These are phyloP conservation scores for Protonibea diacanthus DNA, from an alignment of 2,797 vertebrate species.

Conservation along the genomic window DNA sequence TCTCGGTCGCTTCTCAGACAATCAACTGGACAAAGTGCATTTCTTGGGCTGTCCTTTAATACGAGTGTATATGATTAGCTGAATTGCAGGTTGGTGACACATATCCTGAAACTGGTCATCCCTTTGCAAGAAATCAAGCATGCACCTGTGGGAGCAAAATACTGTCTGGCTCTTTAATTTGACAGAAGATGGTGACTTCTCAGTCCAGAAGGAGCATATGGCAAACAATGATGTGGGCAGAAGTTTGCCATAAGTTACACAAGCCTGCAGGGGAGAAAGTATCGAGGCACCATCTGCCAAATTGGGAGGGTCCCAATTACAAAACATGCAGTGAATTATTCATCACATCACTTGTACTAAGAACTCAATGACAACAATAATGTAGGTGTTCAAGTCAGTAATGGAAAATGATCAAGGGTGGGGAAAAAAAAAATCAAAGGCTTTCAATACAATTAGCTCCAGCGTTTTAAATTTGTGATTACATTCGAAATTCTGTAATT, in stretches of 20 bases:
- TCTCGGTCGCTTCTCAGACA: conserved; percentile 42
- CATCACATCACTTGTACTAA: conserved; percentile 43
- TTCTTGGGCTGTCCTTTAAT: conserved; percentile 27
- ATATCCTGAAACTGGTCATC: conserved; percentile 11
- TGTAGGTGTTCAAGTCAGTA: conserved; percentile 15
- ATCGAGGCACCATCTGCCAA: conserved; percentile 65
- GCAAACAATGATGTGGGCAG: conserved; percentile 60
- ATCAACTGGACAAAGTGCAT: conserved; percentile 43
- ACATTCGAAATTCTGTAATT: neutral
- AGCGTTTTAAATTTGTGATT: neutral
- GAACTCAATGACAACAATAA: conserved; percentile 39
- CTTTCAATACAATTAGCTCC: conserved; percentile 10
- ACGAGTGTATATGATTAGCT: conserved; percentile 16
- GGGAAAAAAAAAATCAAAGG: conserved; percentile 33
- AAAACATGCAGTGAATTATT: conserved; percentile 65
- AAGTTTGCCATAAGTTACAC: conserved; percentile 70
- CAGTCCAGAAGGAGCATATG: conserved; percentile 68
- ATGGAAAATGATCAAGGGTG: conserved; percentile 22
- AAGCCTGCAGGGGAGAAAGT: conserved; percentile 51
- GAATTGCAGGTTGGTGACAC: conserved; percentile 26
- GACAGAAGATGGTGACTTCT: conserved; percentile 39
- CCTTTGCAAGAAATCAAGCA: conserved; percentile 52
- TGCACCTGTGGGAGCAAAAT: conserved; percentile 29
- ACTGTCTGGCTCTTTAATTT: conserved; percentile 38
- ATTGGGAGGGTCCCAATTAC: conserved; percentile 50